Percentiles rank a stretch among this genome's conserved stretches.
phyloP scores from a whole-genome alignment of 2,888 invertebrate species.

The Lydus trimaculatus region DNA sequence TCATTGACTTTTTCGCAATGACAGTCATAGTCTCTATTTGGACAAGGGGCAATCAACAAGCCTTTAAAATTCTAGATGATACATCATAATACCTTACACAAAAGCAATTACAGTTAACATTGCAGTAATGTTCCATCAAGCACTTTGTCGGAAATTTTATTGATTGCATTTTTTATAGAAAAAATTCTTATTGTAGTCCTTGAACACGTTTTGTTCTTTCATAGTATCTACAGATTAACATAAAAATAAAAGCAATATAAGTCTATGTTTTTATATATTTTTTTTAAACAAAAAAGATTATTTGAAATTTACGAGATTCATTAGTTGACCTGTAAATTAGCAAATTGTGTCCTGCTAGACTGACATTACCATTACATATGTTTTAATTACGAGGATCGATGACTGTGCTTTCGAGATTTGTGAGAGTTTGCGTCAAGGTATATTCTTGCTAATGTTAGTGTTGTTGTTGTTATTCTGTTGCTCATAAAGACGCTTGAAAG shows the following conservation, averaged over 20 bases:
- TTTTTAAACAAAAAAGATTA: background rate
- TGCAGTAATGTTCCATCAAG: conserved; percentile 37
- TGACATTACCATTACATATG: conserved; percentile 57
- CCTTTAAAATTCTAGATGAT: conserved; percentile 52
- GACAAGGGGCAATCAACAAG: conserved; percentile 43
- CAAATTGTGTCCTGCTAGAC: conserved; percentile 42
- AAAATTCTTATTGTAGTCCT: conserved; percentile 38
- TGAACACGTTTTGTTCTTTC: conserved; percentile 35
- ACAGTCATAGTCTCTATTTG: conserved; percentile 38
- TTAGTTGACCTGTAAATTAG: background rate
- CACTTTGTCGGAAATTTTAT: conserved; percentile 47
- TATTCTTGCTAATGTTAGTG: background rate
- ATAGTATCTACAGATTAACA: background rate
- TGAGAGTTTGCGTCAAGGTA: conserved; percentile 42
- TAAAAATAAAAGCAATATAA: background rate
- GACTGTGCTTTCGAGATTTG: conserved; percentile 56
- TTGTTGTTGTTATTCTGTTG: conserved; percentile 18
- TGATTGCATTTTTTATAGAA: conserved; percentile 35
- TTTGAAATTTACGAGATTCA: background rate
- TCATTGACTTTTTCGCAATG: conserved; percentile 14
- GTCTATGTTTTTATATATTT: background rate
- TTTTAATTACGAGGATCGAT: conserved; percentile 61
- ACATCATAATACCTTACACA: conserved; percentile 50
- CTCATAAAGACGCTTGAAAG: conserved; percentile 50
- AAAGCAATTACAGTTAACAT: conserved; percentile 49